Evolutionary conservation across 2,888 invertebrate species (phyloP).

Genomic region (Brenthis hecate): DNA sequence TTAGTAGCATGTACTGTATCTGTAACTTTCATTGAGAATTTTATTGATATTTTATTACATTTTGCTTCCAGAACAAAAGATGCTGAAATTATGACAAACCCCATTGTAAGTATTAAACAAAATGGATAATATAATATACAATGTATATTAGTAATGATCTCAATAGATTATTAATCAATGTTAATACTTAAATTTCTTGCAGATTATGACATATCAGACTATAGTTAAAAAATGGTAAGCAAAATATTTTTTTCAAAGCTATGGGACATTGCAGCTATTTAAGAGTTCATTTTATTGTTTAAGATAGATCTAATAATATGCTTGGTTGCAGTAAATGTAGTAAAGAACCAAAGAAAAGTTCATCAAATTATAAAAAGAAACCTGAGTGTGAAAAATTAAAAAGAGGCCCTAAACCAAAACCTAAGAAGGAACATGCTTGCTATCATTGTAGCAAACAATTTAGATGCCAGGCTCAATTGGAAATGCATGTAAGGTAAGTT

Average conservation of each 20-base stretch:
- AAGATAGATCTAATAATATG: background rate
- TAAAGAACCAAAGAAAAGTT: constrained; percentile 53
- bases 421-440: constrained; percentile 81
- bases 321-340: constrained; percentile 64
- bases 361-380: constrained; percentile 79
- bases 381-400: constrained; percentile 81
- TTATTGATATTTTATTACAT: background rate
- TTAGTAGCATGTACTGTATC: too few species aligned
- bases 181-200: constrained; percentile 40
- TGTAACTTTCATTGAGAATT: background rate
- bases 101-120: constrained; percentile 53
- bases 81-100: constrained; percentile 83
- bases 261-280: background rate
- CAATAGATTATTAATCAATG: too few species aligned
- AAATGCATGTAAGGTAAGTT: constrained; percentile 80
- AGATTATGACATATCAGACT: constrained; percentile 59
- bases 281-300: background rate
- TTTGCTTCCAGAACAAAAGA: constrained; percentile 66
- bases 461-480: constrained; percentile 83
- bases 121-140: constrained; percentile 28
- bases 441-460: constrained; percentile 83
- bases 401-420: constrained; percentile 83
- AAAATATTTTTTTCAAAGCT: background rate
- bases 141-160: background rate
- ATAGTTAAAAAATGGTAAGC: constrained; percentile 70